phyloP scores from a whole-genome alignment of 2,888 invertebrate genomes.

The Cremastinae sp. region DNA sequence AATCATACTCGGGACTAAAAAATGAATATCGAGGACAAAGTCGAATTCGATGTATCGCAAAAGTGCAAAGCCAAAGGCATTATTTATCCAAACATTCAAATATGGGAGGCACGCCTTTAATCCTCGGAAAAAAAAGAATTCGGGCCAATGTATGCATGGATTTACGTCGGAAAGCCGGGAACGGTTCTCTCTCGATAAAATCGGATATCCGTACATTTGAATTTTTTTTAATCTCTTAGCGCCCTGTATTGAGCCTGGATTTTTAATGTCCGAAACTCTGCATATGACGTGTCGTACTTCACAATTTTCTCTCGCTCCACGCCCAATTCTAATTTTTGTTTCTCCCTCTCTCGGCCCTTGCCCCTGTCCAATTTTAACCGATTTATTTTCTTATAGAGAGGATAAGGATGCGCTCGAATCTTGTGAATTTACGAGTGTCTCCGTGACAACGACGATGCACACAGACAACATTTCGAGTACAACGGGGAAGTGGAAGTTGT shows the following conservation, averaged over 20 bases:
- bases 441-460: slow-evolving; percentile 12
- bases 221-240: background rate
- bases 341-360: slow-evolving; percentile 37
- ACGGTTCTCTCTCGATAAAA: too few species aligned
- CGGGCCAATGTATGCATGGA: background rate
- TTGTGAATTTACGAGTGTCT: slow-evolving; percentile 55
- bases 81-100: too few species aligned
- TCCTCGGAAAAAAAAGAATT: background rate
- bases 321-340: slow-evolving; percentile 62
- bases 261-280: slow-evolving; percentile 15
- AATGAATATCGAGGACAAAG: too few species aligned
- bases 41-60: too few species aligned
- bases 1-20: too few species aligned
- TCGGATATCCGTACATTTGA: background rate
- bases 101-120: background rate
- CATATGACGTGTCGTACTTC: slow-evolving; percentile 34
- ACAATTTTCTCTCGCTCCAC: slow-evolving; percentile 58
- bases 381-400: slow-evolving; percentile 18
- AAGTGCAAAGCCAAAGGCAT: background rate
- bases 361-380: background rate
- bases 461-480: slow-evolving; percentile 17
- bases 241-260: background rate
- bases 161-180: background rate
- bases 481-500: slow-evolving; percentile 5
- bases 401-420: background rate